These are phyloP conservation scores for Diachasma alloeum DNA, from an alignment of 1,140 invertebrate genomes.

Conservation along the genomic window DNA sequence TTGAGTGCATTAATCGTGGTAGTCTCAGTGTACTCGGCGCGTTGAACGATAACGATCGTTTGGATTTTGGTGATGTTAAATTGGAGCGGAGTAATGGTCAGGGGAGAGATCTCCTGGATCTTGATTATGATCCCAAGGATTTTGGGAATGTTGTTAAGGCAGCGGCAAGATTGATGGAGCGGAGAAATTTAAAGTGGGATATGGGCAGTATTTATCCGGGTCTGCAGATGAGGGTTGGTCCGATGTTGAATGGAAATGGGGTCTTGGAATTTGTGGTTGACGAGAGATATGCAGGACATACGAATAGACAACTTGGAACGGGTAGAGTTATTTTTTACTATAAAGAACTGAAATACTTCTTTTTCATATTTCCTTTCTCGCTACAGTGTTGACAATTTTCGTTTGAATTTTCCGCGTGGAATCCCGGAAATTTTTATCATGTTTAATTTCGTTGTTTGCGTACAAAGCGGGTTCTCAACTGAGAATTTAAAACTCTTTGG, in stretches of 20 bases:
- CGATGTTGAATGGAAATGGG: conserved; percentile 69
- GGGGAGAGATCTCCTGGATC: conserved; percentile 53
- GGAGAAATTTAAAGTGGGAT: conserved; percentile 77
- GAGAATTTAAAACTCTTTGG: no score
- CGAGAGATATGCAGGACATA: conserved; percentile 56
- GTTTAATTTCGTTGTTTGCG: no score
- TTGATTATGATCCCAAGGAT: conserved; percentile 77
- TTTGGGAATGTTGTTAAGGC: conserved; percentile 76
- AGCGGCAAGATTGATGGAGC: conserved; percentile 74
- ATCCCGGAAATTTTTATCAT: no score
- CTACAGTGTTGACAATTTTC: no score
- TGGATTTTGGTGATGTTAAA: conserved; percentile 65
- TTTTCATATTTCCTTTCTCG: not conserved
- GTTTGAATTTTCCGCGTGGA: no score
- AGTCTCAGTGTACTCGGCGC: conserved; percentile 71
- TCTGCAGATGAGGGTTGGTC: conserved; percentile 74
- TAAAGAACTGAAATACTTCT: no score
- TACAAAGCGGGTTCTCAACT: no score
- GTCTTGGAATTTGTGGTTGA: conserved; percentile 78
- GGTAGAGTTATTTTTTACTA: conserved; percentile 37
- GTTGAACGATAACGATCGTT: conserved; percentile 71
- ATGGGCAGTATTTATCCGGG: conserved; percentile 75
- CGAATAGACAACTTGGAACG: conserved; percentile 53
- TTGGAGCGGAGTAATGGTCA: conserved; percentile 52
- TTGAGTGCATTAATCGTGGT: conserved; percentile 75